A percentile compares a stretch with the other conserved stretches of the same genome.
Evolutionary conservation across 2,888 invertebrate genomes (phyloP).

Genomic region (Caenorhabditis sp.): DNA sequence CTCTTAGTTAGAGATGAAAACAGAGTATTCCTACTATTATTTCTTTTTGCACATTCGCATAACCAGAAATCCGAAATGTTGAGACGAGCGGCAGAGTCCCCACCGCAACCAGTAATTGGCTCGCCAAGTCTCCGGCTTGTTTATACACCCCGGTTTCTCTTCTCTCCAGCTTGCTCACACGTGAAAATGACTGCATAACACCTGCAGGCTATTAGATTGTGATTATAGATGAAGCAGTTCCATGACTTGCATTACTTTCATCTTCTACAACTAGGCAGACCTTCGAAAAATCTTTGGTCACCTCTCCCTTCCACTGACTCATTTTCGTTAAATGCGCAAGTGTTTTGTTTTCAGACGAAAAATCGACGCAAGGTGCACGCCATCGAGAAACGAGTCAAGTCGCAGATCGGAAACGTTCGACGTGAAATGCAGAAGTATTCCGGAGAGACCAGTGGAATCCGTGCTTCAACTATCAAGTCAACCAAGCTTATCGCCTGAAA

Average conservation of each 20-base stretch:
- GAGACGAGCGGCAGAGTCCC: slow-evolving; percentile 8
- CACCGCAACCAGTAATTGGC: slow-evolving; percentile 33
- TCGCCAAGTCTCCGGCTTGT: slow-evolving; percentile 11
- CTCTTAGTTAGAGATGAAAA: neutral
- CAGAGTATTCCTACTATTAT: neutral
- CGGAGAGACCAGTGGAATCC: slow-evolving; percentile 96
- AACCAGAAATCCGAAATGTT: neutral
- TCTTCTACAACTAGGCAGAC: neutral
- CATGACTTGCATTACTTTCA: neutral
- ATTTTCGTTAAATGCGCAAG: slow-evolving; percentile 11
- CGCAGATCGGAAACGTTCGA: slow-evolving; percentile 85
- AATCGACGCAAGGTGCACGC: slow-evolving; percentile 68
- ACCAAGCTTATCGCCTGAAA: slow-evolving; percentile 88
- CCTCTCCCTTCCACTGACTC: neutral
- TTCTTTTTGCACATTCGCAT: neutral
- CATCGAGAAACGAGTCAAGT: slow-evolving; percentile 70
- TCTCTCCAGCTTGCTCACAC: neutral
- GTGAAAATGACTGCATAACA: slow-evolving; percentile 22
- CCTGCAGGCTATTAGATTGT: slow-evolving; percentile 21
- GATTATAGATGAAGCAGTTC: neutral
- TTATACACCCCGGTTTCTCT: slow-evolving; percentile 4
- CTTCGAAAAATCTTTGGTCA: too few relatives aligned
- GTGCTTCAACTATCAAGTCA: slow-evolving; percentile 92
- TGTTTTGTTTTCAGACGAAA: slow-evolving; percentile 63
- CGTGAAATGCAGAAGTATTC: slow-evolving; percentile 91